A percentile compares a stretch with the other conserved stretches of the same genome.
phyloP scores from a whole-genome alignment of 2,113 vertebrate genomes.

The Jacana jacana region DNA sequence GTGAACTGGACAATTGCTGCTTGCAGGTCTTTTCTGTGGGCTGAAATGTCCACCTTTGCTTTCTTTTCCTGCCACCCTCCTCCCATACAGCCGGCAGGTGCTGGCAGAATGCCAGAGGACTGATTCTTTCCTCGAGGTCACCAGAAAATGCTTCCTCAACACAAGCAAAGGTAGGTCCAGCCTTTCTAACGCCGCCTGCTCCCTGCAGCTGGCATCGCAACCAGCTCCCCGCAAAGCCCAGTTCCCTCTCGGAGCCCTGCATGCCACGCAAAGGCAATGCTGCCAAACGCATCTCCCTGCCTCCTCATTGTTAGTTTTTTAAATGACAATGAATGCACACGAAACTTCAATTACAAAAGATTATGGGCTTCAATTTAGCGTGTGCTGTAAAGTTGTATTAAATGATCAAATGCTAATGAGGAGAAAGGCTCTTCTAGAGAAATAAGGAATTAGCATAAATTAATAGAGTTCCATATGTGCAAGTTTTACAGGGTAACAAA shows the following conservation, averaged over 20 bases:
- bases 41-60: background rate
- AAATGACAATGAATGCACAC: background rate
- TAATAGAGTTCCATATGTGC: slow-evolving; percentile 64
- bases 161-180: background rate
- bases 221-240: background rate
- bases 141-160: background rate
- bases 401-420: slow-evolving; percentile 61
- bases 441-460: slow-evolving; percentile 69
- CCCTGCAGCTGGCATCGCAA: background rate
- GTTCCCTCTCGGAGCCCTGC: rapidly evolving
- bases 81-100: background rate
- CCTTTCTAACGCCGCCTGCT: background rate
- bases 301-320: background rate
- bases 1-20: background rate
- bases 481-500: slow-evolving; percentile 57
- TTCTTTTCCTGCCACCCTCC: background rate
- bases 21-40: background rate
- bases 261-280: background rate
- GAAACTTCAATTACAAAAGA: slow-evolving; percentile 57
- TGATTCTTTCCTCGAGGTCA: background rate
- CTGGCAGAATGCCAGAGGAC: background rate
- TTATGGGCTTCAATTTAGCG: slow-evolving; percentile 43
- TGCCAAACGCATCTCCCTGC: background rate
- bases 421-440: slow-evolving; percentile 42
- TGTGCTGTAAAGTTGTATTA: slow-evolving; percentile 49